Evolutionary conservation across 2,113 vertebrate species (phyloP), one percentile per base, ranked within the genome.

Genomic region (Lutjanus erythropterus): DNA sequence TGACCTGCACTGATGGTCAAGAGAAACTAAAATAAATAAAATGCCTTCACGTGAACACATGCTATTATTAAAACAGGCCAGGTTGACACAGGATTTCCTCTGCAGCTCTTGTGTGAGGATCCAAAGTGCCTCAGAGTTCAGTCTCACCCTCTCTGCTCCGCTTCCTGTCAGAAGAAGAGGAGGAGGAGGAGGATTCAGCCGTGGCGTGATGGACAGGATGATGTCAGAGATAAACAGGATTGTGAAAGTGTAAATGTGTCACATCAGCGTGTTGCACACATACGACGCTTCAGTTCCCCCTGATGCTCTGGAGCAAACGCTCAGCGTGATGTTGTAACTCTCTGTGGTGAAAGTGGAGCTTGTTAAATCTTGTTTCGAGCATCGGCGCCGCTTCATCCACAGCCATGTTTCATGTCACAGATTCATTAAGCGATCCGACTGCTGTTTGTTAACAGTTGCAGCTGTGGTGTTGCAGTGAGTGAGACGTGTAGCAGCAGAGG

Each of bases 161-260:
- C 25, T n/a, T 55, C 49, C 49, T 69, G 14, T 29, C 46, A 31
- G 27, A 23, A 42, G 42, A 72, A 29, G 25, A 41, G 9, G 16
- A 39, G 10, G 49, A 55, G n/a, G 61, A 33, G 31, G 15, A 62
- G 33, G 33, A 39, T 18, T 15, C 31, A 39, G 56, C 16, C 18
- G 27, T 21, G 33, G 50, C 18, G 9, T 18, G 53, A 59, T 12
- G 23, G 23, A 55, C 4, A 11, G 4, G 44, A 3, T 53, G 56
- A 53, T 44, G 47, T 64, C 76, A 71, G 37, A 9, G 44, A 18
- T 68, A 12, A 31, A 60, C 31, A 44, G 15, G 3, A 1, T 42
- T 42, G 46, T 61, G 56, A 61, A 61, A 71, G 58, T 64, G 58
- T 42, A n/a, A 37, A 53, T 31, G 35, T 44, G 62, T 68, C 44